phyloP scores from a whole-genome alignment of 30 jellyfish, hydroid and myxozoan genomes.

The Aurelia coerulea region DNA sequence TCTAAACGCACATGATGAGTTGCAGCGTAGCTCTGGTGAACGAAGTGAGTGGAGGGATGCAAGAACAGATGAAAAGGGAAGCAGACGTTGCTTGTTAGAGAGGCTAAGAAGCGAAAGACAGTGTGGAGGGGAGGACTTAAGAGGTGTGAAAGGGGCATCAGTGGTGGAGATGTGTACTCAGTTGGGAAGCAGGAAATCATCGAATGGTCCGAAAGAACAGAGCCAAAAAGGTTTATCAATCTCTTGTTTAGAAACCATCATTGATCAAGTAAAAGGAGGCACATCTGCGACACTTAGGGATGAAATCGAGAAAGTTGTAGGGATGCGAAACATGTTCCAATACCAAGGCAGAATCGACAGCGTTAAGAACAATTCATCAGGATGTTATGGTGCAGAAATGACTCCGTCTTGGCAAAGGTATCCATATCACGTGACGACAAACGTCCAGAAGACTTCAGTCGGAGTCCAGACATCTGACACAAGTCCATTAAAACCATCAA shows the following conservation, averaged over 20 bases:
- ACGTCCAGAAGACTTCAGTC: slow-evolving; percentile 26
- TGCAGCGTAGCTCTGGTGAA: neutral
- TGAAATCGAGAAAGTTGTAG: slow-evolving; percentile 7
- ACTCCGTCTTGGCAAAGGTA: slow-evolving; percentile 2
- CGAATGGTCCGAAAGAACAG: neutral
- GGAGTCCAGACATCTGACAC: slow-evolving; percentile 41
- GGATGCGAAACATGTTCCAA: neutral
- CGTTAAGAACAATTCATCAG: neutral
- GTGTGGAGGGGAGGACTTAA: neutral
- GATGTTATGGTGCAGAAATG: neutral
- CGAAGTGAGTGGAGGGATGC: neutral
- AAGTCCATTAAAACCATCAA: slow-evolving; percentile 13
- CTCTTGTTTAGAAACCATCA: slow-evolving; percentile 17
- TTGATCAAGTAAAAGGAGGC: slow-evolving; percentile 4
- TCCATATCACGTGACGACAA: slow-evolving; percentile 15
- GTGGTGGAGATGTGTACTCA: neutral
- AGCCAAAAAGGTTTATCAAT: slow-evolving; percentile 9
- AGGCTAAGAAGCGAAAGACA: neutral
- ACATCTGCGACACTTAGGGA: neutral
- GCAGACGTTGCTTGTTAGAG: slow-evolving; percentile 24
- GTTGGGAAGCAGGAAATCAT: too few relatives aligned
- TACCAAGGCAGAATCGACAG: neutral
- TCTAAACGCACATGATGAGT: slow-evolving; percentile 11
- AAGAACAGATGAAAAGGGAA: slow-evolving; percentile 5
- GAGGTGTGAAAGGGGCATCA: neutral